Base-by-base conservation (phyloP, 1,140 invertebrate species). In the Drosophila kepulauana region DNA sequence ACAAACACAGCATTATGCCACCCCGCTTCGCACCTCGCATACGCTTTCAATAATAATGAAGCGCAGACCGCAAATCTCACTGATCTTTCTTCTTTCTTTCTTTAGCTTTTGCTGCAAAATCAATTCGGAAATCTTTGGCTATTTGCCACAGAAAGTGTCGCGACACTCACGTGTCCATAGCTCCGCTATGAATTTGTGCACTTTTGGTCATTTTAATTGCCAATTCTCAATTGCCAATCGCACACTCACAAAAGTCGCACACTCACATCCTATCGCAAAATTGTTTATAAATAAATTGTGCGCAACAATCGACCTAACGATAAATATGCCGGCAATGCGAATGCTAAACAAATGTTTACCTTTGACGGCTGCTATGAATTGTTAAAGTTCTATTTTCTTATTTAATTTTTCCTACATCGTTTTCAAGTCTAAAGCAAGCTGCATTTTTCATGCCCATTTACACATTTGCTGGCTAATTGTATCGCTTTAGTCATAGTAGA, bases 271-370 rank as follows among this genome's bases (percentile, higher is more conserved):
- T 63, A 35, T 61, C 58, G 49, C 59, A 61, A 25, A 25, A 62
- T 80, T 88, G 85, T 88, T 80, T 88, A 88, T 88, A 88, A 88
- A 88, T 88, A 88, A 89, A 88, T 70, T 71, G 57, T 78, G 82
- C 71, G 33, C 48, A 74, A 49, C 20, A 68, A 68, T 30, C 61
- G 46, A 54, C 33, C 33, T 15, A 54, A 35, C 10, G n/a, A 13
- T 38, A 63, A 54, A 45, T 41, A 63, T 64, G 79, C 82, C 82
- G 82, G 79, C 75, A 75, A 43, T 7, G 11, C 48, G 33, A 46
- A 15, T 61, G 43, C 46, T 57, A 20, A 57, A 66, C 64, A 67
- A 62, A 74, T 66, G 35, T 66, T 64, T 51, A 10, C 20, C 48
- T 30, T 5, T 30, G 3, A 52, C 46, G 28, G 25, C 8, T 16